Evolutionary conservation across 2,113 vertebrate genomes (phyloP).

Genomic region (Eptatretus burgeri): DNA sequence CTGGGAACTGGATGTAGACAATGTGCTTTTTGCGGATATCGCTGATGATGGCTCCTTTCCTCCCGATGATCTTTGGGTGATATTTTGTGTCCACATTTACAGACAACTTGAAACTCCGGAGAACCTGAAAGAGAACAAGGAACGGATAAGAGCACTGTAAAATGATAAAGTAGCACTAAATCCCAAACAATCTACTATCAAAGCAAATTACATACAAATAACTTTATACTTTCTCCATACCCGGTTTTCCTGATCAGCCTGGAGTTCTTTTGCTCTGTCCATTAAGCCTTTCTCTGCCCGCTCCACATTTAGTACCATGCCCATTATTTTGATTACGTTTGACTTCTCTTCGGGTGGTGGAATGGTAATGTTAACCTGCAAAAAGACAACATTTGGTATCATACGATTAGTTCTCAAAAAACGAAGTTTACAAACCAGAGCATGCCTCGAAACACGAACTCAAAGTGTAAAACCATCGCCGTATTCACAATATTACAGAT

Average conservation of each 20-base stretch:
- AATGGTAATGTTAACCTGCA: slow-evolving; percentile 87
- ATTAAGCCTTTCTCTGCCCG: slow-evolving; percentile 59
- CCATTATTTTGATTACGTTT: slow-evolving; percentile 54
- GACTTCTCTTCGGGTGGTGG: slow-evolving; percentile 80
- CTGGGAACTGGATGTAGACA: slow-evolving; percentile 87
- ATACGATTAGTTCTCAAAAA: no score
- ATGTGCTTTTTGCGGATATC: slow-evolving; percentile 69
- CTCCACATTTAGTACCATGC: slow-evolving; percentile 43
- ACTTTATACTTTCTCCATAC: slow-evolving; percentile 15
- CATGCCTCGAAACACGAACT: no score
- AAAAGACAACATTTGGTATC: not conserved
- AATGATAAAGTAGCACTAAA: not conserved
- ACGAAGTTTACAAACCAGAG: no score
- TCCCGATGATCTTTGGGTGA: slow-evolving; percentile 90
- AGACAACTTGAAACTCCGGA: slow-evolving; percentile 72
- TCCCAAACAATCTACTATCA: no score
- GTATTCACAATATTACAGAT: no score
- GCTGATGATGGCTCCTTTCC: slow-evolving; percentile 85
- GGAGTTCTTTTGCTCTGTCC: slow-evolving; percentile 66
- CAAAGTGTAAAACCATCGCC: no score
- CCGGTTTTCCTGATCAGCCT: slow-evolving; percentile 76
- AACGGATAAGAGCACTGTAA: not conserved
- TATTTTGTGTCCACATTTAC: slow-evolving; percentile 86
- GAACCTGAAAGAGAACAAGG: slow-evolving; percentile 22
- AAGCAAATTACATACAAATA: no score